Evolutionary conservation across 1,140 invertebrate genomes (phyloP).

Genomic region (Bombus turneri): DNA sequence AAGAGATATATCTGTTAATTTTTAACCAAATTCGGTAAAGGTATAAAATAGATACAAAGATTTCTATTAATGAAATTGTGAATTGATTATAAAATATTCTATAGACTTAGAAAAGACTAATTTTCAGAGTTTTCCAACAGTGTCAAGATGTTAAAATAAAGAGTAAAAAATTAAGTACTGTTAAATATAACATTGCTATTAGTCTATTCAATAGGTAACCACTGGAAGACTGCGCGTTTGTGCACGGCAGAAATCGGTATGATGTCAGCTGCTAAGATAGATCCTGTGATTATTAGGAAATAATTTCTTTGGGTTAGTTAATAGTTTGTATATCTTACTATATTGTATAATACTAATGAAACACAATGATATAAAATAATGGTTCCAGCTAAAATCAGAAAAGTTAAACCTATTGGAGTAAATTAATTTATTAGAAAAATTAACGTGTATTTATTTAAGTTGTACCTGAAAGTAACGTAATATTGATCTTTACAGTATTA

Average conservation of each 20-base stretch:
- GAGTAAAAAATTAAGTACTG: conserved; percentile 67
- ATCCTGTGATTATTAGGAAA: conserved; percentile 83
- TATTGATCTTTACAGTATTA: conserved; percentile 73
- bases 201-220: conserved; percentile 77
- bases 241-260: conserved; percentile 80
- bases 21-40: background rate
- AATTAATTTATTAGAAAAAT: conserved; percentile 80
- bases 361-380: conserved; percentile 73
- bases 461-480: conserved; percentile 82
- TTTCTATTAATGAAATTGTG: background rate
- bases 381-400: conserved; percentile 78
- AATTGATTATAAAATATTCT: background rate
- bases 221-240: conserved; percentile 80
- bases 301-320: conserved; percentile 79
- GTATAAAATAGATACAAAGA: background rate
- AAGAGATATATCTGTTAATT: background rate
- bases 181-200: conserved; percentile 68
- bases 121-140: conserved; percentile 60
- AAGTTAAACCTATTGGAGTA: conserved; percentile 82
- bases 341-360: conserved; percentile 71
- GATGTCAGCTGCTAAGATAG: conserved; percentile 82
- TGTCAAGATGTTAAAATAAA: conserved; percentile 60
- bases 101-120: conserved; percentile 2
- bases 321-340: conserved; percentile 65
- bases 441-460: conserved; percentile 73